Percentiles rank a stretch among this genome's conserved stretches.
Conservation (phyloP, 2,797 vertebrate species). For the Tiaroga cobitis region DNA sequence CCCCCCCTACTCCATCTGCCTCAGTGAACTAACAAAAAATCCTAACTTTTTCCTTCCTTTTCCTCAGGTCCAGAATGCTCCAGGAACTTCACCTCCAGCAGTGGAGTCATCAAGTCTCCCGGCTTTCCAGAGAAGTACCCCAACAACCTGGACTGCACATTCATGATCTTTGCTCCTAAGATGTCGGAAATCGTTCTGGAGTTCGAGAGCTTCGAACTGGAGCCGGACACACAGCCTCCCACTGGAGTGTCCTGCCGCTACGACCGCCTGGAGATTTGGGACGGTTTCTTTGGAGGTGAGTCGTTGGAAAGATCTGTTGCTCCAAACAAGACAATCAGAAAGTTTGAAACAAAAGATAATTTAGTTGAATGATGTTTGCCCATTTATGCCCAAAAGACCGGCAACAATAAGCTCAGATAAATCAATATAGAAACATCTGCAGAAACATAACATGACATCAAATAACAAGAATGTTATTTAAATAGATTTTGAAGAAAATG, state of each 20-base stretch:
- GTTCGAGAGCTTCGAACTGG: slow-evolving; percentile 97
- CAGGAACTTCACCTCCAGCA: slow-evolving; percentile 90
- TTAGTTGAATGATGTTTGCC: not conserved
- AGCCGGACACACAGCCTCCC: slow-evolving; percentile 89
- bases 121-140: slow-evolving; percentile 98
- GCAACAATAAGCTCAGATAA: not conserved
- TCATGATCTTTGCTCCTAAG: slow-evolving; percentile 97
- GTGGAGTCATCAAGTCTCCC: slow-evolving; percentile 92
- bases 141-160: slow-evolving; percentile 97
- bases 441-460: not conserved
- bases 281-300: slow-evolving; percentile 95
- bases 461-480: not conserved
- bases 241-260: slow-evolving; percentile 91
- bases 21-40: slow-evolving; percentile 45
- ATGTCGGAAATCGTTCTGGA: slow-evolving; percentile 97
- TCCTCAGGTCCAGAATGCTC: slow-evolving; percentile 93
- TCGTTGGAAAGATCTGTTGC: not conserved
- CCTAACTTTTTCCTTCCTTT: slow-evolving; percentile 33
- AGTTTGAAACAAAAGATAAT: slow-evolving; percentile 5
- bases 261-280: slow-evolving; percentile 97
- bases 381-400: not conserved
- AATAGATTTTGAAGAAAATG: not conserved
- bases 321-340: slow-evolving; percentile 16
- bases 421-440: not conserved
- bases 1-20: slow-evolving; percentile 10